Conservation (phyloP, 2,888 invertebrate genomes). For the Tholera decimalis region DNA sequence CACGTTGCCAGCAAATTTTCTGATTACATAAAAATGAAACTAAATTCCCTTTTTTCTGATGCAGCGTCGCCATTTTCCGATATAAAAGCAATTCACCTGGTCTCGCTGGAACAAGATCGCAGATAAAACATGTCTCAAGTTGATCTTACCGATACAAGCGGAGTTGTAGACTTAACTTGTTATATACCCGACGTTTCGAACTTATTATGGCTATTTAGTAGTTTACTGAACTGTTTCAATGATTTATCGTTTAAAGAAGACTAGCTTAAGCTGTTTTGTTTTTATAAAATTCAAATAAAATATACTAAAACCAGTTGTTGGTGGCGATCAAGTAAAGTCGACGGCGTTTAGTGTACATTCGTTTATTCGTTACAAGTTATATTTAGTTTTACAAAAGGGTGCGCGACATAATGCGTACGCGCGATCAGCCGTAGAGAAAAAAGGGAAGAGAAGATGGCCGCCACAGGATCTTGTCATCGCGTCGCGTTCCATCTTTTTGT, state of each 20-base stretch:
- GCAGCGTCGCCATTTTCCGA: conserved; percentile 18
- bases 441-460: too few species aligned
- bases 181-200: conserved; percentile 7
- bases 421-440: too few species aligned
- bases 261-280: not conserved
- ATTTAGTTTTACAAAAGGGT: too few species aligned
- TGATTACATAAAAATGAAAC: conserved; percentile 14
- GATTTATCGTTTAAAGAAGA: conserved; percentile 3
- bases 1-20: conserved; percentile 11
- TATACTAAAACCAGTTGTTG: too few species aligned
- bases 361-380: too few species aligned
- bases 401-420: too few species aligned
- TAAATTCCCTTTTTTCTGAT: not conserved
- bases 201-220: conserved; percentile 3
- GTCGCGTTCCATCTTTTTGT: too few species aligned
- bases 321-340: too few species aligned
- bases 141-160: conserved; percentile 36
- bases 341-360: too few species aligned
- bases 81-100: conserved; percentile 44
- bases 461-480: too few species aligned
- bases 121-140: conserved; percentile 49
- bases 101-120: conserved; percentile 38
- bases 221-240: not conserved
- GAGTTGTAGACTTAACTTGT: conserved; percentile 47
- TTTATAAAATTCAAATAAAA: not conserved